phyloP scores from a whole-genome alignment of 2,888 invertebrate species.

The Parnassius mnemosyne region DNA sequence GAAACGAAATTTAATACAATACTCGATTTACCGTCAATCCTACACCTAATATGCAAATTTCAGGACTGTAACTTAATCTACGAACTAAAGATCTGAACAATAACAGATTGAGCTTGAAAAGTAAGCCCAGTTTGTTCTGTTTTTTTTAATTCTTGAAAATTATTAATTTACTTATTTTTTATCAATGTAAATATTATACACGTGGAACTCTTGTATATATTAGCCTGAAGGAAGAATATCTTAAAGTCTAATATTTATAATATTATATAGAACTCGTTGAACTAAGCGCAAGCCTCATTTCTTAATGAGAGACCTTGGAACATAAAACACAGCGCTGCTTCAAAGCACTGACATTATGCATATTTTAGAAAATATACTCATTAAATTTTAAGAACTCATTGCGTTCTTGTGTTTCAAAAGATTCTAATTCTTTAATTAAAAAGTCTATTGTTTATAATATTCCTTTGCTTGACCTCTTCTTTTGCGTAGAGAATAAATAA shows the following conservation, averaged over 20 bases:
- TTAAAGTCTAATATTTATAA: too few relatives aligned
- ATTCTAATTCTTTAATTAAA: conserved; percentile 8
- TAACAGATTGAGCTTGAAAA: background rate
- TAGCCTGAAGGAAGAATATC: too few relatives aligned
- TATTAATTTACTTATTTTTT: too few relatives aligned
- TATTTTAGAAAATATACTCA: conserved; percentile 22
- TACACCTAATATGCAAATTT: too few relatives aligned
- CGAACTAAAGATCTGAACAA: too few relatives aligned
- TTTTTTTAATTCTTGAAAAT: too few relatives aligned
- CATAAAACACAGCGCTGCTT: conserved; percentile 17
- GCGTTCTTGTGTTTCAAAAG: conserved; percentile 5
- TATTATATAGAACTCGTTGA: background rate
- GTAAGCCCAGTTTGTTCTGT: background rate
- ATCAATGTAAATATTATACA: too few relatives aligned
- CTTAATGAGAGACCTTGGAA: conserved; percentile 22
- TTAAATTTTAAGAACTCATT: conserved; percentile 17
- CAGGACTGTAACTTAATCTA: too few relatives aligned
- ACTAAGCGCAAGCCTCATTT: conserved; percentile 25
- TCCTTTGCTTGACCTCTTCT: conserved; percentile 4
- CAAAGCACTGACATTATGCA: conserved; percentile 25
- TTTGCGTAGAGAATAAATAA: too few relatives aligned
- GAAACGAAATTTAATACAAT: too few relatives aligned
- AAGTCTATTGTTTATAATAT: conserved; percentile 1
- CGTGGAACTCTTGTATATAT: too few relatives aligned
- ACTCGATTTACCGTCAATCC: too few relatives aligned